Conservation (phyloP, 2,113 vertebrate species). For the Helogale parvula region DNA sequence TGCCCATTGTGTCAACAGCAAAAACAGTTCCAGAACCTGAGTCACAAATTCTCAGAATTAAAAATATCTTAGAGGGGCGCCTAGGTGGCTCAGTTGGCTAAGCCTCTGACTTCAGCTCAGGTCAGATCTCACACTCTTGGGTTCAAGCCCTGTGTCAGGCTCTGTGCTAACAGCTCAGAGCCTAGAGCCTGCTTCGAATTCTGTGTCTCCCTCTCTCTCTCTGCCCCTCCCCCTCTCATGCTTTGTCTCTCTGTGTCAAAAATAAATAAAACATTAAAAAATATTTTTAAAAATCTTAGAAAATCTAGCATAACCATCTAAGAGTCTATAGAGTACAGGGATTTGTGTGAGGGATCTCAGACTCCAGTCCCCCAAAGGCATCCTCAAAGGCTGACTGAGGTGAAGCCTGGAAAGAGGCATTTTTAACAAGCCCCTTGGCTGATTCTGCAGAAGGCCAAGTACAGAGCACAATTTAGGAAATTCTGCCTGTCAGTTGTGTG, state of each 20-base stretch:
- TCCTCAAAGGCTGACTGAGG: not conserved
- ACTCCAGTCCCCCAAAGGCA: not conserved
- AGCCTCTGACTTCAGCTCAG: too few relatives aligned
- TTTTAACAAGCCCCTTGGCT: not conserved
- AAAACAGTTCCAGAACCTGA: not conserved
- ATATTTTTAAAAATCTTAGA: not conserved
- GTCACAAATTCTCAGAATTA: not conserved
- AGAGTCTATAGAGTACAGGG: not conserved
- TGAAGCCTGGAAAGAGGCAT: not conserved
- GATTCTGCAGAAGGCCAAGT: not conserved
- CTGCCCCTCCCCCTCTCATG: too few relatives aligned
- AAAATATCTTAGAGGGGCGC: not conserved
- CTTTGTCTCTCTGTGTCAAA: too few relatives aligned
- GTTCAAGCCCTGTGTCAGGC: too few relatives aligned
- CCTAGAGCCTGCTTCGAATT: too few relatives aligned
- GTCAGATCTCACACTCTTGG: too few relatives aligned
- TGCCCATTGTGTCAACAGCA: not conserved
- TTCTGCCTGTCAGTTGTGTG: not conserved
- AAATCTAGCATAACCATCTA: not conserved
- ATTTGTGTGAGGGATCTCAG: not conserved
- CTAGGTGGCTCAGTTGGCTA: too few relatives aligned
- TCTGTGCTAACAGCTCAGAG: too few relatives aligned
- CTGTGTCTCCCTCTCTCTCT: too few relatives aligned
- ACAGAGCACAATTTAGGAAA: not conserved
- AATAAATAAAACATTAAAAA: too few relatives aligned